Evolutionary conservation across 1,140 invertebrate genomes (phyloP), one percentile per base, ranked within the genome.

Genomic region (Oreohelix idahoensis): DNA sequence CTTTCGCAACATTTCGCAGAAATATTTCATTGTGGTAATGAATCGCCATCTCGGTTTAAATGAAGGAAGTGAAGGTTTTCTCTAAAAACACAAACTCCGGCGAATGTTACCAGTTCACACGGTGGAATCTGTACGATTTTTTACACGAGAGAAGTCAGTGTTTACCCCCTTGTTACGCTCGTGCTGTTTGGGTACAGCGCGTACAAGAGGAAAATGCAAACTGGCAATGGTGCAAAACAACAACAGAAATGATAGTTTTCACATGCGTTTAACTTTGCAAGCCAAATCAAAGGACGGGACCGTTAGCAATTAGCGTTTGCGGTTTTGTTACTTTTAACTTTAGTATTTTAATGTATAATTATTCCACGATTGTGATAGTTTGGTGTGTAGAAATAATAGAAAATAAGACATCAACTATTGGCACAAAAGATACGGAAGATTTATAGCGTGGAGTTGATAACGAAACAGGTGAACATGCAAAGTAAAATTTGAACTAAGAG

Each of bases 221-320:
- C 38, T 42, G 29, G 36, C 63, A 32, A 80, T 63, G 63, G 78
- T n/a, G 63, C 36, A 39, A 29, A 63, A 42, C 36, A 39, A 38
- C 63, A 80, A 38, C 63, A 63, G 36, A 39, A 20, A n/a, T 39
- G 35, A 39, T 63, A 63, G 38, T 81, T 35, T 71, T 81, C 29
- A 73, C 42, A 53, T 71, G 23, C 66, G 84, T 86, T 82, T n/a
- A 66, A 39, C 73, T 29, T 66, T 66, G 63, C 29, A 66, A 32
- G 63, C 29, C 53, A 58, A 58, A 58, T 4, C 23, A 10, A 58
- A 58, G 26, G 5, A n/a, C 53, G 53, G 2, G 23, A 10, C 23
- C 20, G 23, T 58, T 58, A 5, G 23, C 2, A 58, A 58, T 58
- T 58, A 58, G 10, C 20, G 53, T n/a, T 23, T 10, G 53, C 20